phyloP scores from a whole-genome alignment of 2,113 vertebrate genomes.

The Numida meleagris region DNA sequence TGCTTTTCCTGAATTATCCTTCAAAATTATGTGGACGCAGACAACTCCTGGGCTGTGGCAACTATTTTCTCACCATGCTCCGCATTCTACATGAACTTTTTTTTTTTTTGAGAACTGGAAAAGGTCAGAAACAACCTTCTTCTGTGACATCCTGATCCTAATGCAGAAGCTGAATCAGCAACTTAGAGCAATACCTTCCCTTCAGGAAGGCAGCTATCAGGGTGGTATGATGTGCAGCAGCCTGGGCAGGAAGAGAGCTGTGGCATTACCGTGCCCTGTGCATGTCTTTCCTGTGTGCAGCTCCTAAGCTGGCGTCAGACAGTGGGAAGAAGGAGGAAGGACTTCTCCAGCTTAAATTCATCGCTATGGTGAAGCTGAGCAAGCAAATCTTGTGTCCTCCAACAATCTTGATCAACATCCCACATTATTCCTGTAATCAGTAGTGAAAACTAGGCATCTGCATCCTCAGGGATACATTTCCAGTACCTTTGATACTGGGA shows the following conservation, averaged over 20 bases:
- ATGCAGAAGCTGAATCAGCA: background rate
- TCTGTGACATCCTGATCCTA: background rate
- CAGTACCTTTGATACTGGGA: background rate
- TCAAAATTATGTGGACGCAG: background rate
- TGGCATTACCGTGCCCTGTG: rapidly evolving
- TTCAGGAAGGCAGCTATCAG: background rate
- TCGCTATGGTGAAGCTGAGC: background rate
- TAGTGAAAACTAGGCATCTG: background rate
- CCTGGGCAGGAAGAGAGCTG: background rate
- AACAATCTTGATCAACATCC: background rate
- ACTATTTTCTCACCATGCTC: background rate
- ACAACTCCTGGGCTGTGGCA: background rate
- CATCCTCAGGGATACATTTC: background rate
- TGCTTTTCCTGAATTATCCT: background rate
- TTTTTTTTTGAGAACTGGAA: background rate
- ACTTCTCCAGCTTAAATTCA: background rate
- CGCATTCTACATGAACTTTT: background rate
- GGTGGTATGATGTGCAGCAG: background rate
- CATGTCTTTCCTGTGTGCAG: background rate
- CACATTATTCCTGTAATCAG: background rate
- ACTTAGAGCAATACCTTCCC: background rate
- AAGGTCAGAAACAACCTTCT: background rate
- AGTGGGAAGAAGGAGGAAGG: background rate
- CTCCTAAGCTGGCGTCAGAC: background rate
- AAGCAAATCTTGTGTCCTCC: background rate